Evolutionary conservation across 2,888 invertebrate species (phyloP), one percentile per base, ranked within the genome.

Genomic region (Teleiodes luculella): DNA sequence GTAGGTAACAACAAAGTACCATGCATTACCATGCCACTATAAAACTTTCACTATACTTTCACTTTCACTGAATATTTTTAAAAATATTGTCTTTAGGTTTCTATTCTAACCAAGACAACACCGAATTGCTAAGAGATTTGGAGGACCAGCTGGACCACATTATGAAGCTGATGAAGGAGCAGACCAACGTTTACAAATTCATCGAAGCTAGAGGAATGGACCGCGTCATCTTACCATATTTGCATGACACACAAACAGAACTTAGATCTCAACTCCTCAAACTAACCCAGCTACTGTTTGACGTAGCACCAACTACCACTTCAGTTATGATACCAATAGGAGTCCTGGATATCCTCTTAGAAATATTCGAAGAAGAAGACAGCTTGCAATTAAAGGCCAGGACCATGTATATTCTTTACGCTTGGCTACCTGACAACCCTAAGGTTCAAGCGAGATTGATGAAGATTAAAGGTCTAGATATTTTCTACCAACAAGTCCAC

Each of bases 401-500:
- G 14, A 71, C 74, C 0, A 52, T 87, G 33, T 82, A 86, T 37
- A 65, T 87, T 0, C 54, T 88, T 1, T 57, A 63, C 28, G 28
- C 63, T 13, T 87, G 85, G 87, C 57, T 88, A 11, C 86, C 85
- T 1, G 72, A 72, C 0, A 84, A 82, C 30, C 84, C 86, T 0
- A 70, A 62, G 37, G 62, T 80, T 0, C 88, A 88, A 66, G 71
- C 78, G 0, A 67, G 80, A 16, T 74, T 87, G 0, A 85, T 87
- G 80, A 81, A 80, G 59, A 28, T 75, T 1, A 83, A 77, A 66
- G 86, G 87, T 0, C 53, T 88, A 0, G 76, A 79, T 41, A 75
- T 80, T 0, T 86, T 88, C 57, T 87, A 87, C 52, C 36, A 73
- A 0, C 83, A 86, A 62, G 64, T 84, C 0, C 16, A 65, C 0